phyloP scores from a whole-genome alignment of 2,888 invertebrate genomes.

The Harpagoxenus sublaevis region DNA sequence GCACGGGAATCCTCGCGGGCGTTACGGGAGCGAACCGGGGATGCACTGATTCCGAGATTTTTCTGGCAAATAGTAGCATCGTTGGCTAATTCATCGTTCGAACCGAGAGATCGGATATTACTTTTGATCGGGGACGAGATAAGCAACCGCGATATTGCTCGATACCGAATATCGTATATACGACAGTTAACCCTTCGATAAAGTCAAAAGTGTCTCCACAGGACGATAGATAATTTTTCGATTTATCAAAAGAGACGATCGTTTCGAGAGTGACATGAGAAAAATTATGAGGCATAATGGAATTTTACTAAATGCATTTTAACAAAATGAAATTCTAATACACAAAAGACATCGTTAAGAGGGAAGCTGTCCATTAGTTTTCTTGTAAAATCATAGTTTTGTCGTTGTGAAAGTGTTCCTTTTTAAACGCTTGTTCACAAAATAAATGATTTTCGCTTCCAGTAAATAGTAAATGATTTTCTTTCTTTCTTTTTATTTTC shows the following conservation, averaged over 20 bases:
- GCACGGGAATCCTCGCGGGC: slow-evolving; percentile 38
- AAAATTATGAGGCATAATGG: not conserved
- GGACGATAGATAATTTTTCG: not conserved
- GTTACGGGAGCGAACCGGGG: slow-evolving; percentile 31
- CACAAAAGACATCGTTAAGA: not conserved
- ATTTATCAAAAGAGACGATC: not conserved
- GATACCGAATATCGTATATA: not conserved
- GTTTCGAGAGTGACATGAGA: not conserved
- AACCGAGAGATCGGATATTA: slow-evolving; percentile 24
- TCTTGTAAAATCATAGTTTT: not conserved
- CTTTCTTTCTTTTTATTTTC: not conserved
- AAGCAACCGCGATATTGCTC: not conserved
- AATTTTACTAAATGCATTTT: not conserved
- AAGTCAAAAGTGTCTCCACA: not conserved
- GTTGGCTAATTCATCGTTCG: slow-evolving; percentile 8
- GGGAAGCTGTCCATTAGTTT: not conserved
- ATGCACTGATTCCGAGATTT: slow-evolving; percentile 13
- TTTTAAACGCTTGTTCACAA: not conserved
- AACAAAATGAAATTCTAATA: not conserved
- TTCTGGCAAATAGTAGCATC: slow-evolving; percentile 6
- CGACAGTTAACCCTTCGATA: not conserved
- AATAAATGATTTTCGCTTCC: not conserved
- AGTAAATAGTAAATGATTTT: not conserved
- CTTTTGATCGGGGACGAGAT: not conserved
- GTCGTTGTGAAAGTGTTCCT: not conserved